phyloP scores from a whole-genome alignment of 2,888 invertebrate species.

The Entomobrya multifasciata region DNA sequence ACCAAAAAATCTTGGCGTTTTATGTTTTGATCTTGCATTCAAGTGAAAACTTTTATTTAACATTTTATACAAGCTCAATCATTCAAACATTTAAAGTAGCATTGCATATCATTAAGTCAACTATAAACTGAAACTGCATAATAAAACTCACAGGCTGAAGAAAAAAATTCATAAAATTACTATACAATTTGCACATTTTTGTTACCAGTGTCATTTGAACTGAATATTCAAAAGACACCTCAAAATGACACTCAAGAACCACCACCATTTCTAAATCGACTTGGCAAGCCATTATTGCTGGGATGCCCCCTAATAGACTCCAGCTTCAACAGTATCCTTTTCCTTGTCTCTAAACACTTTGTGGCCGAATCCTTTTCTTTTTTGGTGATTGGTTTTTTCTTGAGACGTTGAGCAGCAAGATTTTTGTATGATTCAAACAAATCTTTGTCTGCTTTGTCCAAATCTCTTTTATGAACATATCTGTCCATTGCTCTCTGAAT shows the following conservation, averaged over 20 bases:
- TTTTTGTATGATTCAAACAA: constrained; percentile 90
- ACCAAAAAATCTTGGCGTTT: constrained; percentile 1
- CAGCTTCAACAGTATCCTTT: constrained; percentile 63
- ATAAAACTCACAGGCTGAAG: no score
- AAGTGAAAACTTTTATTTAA: not conserved
- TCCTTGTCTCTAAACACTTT: constrained; percentile 86
- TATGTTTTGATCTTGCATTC: not conserved
- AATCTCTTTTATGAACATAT: constrained; percentile 81
- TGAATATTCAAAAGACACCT: no score
- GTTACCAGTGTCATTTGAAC: no score
- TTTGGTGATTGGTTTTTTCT: constrained; percentile 89
- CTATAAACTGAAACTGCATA: no score
- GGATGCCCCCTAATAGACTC: not conserved
- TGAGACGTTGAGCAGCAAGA: constrained; percentile 89
- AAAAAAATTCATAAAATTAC: no score
- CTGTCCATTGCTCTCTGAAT: constrained; percentile 70
- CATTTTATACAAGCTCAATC: not conserved
- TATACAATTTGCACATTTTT: no score
- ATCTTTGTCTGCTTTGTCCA: constrained; percentile 83
- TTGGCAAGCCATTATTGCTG: constrained; percentile 82
- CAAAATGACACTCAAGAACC: not conserved
- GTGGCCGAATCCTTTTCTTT: constrained; percentile 91
- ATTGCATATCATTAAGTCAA: no score
- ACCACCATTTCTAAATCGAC: not conserved
- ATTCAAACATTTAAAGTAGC: no score